Base-by-base conservation (phyloP, 2,797 vertebrate genomes). In the Ataeniobius toweri region DNA sequence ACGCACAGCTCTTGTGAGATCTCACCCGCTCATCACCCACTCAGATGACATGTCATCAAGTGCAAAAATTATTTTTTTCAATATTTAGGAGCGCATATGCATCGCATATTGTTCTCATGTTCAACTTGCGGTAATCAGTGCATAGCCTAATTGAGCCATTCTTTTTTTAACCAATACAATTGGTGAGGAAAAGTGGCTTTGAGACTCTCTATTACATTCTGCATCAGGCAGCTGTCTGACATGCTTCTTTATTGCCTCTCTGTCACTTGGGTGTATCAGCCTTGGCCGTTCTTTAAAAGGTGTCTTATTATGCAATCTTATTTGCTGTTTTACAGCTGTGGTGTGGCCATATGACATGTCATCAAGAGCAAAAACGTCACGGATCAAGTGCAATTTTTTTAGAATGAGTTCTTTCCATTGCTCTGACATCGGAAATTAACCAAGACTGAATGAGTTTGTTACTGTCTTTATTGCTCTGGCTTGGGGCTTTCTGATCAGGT, bases 301-400 rank as follows among this genome's bases (percentile, higher is more conserved):
- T 0, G 73, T 77, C 1, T 83, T 39, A 2, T 85, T 80, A 8
- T 55, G 28, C 1, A 84, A 28, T 0, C 55, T 31, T 1, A 89
- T 85, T 10, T 74, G 74, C 7, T 89, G 80, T 28, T 53, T 85
- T 6, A 89, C 75, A 3, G 69, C 69, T 26, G 59, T 73, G 2
- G 83, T 79, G 9, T 82, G 53, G 13, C 81, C 74, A 28, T 71
- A 53, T 3, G 78, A 68, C 8, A 86, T 4, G 16, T 81, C 70
- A 70, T 86, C 77, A 1, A 65, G 5, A 10, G 74, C 72, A 48
- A 86, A 86, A 4, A 83, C 75, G 2, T 85, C 80, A 39, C 63
- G 22, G 12, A 88, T 74, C 22, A 74, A 73, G 2, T n/a, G 65
- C 0, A 87, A 65, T 39, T 83, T 74, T 1, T 28, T 22, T 3